A percentile compares a stretch with the other conserved stretches of the same genome.
phyloP scores from a whole-genome alignment of 2,113 vertebrate genomes.

The Atrichornis clamosus region DNA sequence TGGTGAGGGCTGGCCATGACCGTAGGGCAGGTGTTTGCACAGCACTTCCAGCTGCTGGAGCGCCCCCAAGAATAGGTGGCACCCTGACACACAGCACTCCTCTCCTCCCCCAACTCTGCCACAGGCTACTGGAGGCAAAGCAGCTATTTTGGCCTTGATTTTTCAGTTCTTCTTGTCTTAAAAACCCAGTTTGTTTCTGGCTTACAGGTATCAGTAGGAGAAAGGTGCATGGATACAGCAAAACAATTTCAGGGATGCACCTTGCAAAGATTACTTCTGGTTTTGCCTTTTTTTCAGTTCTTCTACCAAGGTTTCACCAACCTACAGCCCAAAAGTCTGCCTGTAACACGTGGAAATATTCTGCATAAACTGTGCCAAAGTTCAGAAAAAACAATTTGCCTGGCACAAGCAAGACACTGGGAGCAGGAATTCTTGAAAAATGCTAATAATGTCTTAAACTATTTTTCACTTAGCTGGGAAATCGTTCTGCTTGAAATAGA shows the following conservation, averaged over 20 bases:
- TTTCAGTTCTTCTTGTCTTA: neutral
- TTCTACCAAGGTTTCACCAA: neutral
- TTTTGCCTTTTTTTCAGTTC: slow-evolving; percentile 8
- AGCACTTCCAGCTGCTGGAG: neutral
- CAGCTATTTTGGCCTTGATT: neutral
- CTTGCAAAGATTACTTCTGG: neutral
- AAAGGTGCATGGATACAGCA: neutral
- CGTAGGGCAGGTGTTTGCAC: rapidly evolving
- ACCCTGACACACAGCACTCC: neutral
- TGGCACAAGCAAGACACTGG: slow-evolving; percentile 25
- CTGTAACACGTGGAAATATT: neutral
- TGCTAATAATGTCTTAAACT: slow-evolving; percentile 59
- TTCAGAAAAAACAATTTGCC: slow-evolving; percentile 51
- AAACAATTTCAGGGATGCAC: neutral
- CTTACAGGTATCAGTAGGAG: neutral
- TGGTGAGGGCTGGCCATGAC: neutral
- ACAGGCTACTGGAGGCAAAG: neutral
- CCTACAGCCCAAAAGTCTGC: slow-evolving; percentile 7
- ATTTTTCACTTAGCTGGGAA: slow-evolving; percentile 57
- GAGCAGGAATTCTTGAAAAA: slow-evolving; percentile 60
- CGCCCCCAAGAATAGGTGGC: rapidly evolving
- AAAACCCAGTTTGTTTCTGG: neutral
- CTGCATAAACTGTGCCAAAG: neutral
- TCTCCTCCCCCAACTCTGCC: neutral
- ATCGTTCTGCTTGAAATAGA: slow-evolving; percentile 42